Percentiles rank a stretch among this genome's conserved stretches.
Evolutionary conservation across 2,888 invertebrate genomes (phyloP).

Genomic region (Labia minor): DNA sequence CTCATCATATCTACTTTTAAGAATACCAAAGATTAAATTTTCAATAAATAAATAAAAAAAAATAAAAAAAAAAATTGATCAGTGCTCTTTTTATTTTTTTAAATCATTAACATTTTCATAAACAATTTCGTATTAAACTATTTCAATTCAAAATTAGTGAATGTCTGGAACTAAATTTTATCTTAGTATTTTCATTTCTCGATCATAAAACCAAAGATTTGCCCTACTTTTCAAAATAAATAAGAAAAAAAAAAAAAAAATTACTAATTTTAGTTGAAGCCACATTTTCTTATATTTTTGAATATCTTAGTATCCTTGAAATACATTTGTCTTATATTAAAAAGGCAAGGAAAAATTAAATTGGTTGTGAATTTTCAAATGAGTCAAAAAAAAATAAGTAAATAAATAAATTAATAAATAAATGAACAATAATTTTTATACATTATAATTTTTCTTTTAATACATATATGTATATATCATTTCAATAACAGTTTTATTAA

Average conservation of each 20-base stretch:
- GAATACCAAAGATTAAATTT: slow-evolving; percentile 1
- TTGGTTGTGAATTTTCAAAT: background rate
- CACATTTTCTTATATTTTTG: no score
- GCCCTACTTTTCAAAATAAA: background rate
- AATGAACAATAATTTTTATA: background rate
- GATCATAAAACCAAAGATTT: background rate
- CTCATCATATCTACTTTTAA: background rate
- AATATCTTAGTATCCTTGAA: no score
- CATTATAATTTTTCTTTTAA: background rate
- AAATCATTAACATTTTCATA: background rate
- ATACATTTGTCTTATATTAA: background rate
- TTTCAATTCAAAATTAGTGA: background rate
- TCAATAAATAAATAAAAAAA: background rate
- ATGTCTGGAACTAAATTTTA: background rate
- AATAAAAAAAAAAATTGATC: background rate
- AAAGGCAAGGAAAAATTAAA: background rate
- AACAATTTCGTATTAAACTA: background rate
- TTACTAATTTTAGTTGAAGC: no score
- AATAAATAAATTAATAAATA: background rate
- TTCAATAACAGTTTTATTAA: background rate
- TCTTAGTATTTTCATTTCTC: background rate
- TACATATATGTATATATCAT: background rate
- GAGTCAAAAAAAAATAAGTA: no score
- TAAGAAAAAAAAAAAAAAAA: no score
- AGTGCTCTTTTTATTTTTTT: slow-evolving; percentile 13